phyloP scores from a whole-genome alignment of 2,888 invertebrate species.

The Clostera curtula region DNA sequence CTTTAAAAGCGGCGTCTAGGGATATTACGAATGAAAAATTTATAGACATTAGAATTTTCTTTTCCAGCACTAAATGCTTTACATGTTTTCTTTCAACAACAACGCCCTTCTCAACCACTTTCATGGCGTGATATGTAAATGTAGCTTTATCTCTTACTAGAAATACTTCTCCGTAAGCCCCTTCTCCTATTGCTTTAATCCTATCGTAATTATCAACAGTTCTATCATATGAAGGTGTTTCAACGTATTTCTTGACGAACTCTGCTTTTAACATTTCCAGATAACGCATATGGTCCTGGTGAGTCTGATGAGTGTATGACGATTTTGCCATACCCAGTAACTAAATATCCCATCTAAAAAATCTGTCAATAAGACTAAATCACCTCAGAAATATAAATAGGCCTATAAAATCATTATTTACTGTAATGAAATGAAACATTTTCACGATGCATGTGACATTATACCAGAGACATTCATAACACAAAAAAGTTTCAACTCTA shows the following conservation, averaged over 20 bases:
- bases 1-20: slow-evolving; percentile 88
- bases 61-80: slow-evolving; percentile 91
- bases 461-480: too few species aligned
- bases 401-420: slow-evolving; percentile 21
- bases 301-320: slow-evolving; percentile 38
- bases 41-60: slow-evolving; percentile 86
- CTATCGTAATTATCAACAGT: slow-evolving; percentile 78
- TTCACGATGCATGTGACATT: slow-evolving; percentile 1
- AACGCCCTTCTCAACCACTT: slow-evolving; percentile 88
- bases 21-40: slow-evolving; percentile 90
- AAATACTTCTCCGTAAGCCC: slow-evolving; percentile 93
- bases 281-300: slow-evolving; percentile 47
- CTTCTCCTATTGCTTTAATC: slow-evolving; percentile 87
- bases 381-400: slow-evolving; percentile 27
- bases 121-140: slow-evolving; percentile 87
- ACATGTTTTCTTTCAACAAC: slow-evolving; percentile 92
- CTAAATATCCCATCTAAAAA: slow-evolving; percentile 36
- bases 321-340: slow-evolving; percentile 43
- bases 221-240: slow-evolving; percentile 23
- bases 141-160: slow-evolving; percentile 78
- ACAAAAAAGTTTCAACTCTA: slow-evolving; percentile 1
- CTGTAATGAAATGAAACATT: not conserved
- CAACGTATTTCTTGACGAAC: slow-evolving; percentile 36
- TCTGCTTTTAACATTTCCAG: slow-evolving; percentile 52
- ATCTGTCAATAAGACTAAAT: slow-evolving; percentile 18